Base-by-base conservation (phyloP, 2,888 invertebrate genomes). In the Neria commutata region DNA sequence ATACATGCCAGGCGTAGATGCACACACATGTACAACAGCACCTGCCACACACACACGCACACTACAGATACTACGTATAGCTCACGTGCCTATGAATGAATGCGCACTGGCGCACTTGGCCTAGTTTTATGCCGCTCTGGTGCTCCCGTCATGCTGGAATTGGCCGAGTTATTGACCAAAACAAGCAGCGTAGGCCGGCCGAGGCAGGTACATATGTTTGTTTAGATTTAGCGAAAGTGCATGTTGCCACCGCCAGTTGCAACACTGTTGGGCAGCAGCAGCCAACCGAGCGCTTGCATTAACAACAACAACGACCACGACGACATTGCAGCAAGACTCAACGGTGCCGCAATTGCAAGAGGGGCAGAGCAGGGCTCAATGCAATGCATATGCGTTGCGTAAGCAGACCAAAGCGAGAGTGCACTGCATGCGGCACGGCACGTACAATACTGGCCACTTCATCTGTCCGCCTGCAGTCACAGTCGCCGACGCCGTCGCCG, bases 291-390 rank as follows among this genome's bases (percentile, higher is more conserved):
- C 21, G 21, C 42, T 42, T 42, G 17, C 42, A 42, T 42, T 42
- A 42, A 42, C 42, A 29, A 42, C 14, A 24, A 3, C 40, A 24
- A 11, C 51, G 23, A n/a, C 33, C 23, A 33, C 26, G 19, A n/a
- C 23, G n/a, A 26, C 24, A 48, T n/a, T 14, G 48, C 25, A 45
- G 17, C 26, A n/a, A 40, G 23, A 5, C 10, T 11, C 19, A 45
- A 29, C 40, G 34, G 23, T 34, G 23, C 37, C 50, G 26, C 8
- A 34, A 23, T 33, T 3, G 33, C 19, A 23, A 54, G 33, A 54
- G 34, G 23, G 21, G 33, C 42, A 55, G 51, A 50, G 50, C 34
- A 34, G 50, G 23, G 40, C 47, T 21, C 37, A 49, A 42, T 42
- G 42, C 42, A 42, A 19, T 6, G 16, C 26, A 42, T 17, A 50